Base-by-base conservation (phyloP, 2,888 invertebrate species). In the Amphipoea oculea region DNA sequence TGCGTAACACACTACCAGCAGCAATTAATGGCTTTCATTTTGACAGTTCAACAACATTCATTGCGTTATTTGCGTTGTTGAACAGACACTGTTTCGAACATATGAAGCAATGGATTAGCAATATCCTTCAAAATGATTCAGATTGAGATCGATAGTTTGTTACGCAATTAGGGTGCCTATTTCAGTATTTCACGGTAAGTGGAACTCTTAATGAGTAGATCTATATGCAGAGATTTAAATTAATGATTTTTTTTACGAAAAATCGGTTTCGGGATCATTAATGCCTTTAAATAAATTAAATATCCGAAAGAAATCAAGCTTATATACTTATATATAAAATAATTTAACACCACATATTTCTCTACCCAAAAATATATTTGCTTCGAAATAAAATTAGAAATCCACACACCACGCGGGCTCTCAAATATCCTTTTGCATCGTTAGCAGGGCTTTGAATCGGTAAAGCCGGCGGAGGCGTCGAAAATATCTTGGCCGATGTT, bases 351-450 rank as follows among this genome's bases (percentile, higher is more conserved):
- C 48, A 74, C 45, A 72, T 57, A 83, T 66, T 72, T 74, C 36
- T 83, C 12, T 3, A 29, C 2, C 42, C 23, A 66, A 72, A 78
- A 75, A 69, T 83, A 69, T 29, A 62, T 73, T 69, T 71, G 14
- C 51, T 63, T 62, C 29, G 45, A 66, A 76, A 85, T 76, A 81
- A 73, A 85, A 87, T 82, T 82, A 85, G 76, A 86, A 81, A 85
- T 85, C 68, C 63, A 72, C 74, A 85, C 63, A 75, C 66, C 29
- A 73, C 68, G 62, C 68, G 62, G 17, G 14, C 60, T 73, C n/a
- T 83, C 73, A 48, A 57, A 73, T 86, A 79, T 84, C 79, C 93
- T 92, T 93, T 93, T 94, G 95, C 95, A 94, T 94, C 92, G 92
- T 86, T 89, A 92, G 90, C 87, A 88, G 85, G 86, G 89, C 86